A percentile compares a stretch with the other conserved stretches of the same genome.
Conservation (phyloP, 2,113 vertebrate genomes). For the Apus apus region DNA sequence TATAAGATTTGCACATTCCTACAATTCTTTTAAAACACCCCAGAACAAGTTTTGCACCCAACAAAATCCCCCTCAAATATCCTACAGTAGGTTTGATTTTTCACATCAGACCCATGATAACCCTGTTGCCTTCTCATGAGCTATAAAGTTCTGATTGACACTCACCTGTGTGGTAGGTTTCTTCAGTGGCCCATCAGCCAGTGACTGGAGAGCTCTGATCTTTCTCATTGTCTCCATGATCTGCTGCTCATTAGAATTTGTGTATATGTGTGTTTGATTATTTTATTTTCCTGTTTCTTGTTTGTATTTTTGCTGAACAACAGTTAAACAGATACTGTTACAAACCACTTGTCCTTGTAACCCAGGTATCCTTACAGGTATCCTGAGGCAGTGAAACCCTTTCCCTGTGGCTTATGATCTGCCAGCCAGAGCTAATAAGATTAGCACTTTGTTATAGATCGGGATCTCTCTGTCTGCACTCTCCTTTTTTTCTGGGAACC, state of each 20-base stretch:
- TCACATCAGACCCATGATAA: not conserved
- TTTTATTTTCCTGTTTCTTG: not conserved
- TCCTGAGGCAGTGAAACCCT: not conserved
- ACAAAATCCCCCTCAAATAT: accelerated
- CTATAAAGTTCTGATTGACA: not conserved
- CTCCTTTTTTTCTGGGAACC: not conserved
- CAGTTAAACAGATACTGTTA: not conserved
- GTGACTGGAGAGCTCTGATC: not conserved
- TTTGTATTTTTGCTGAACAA: not conserved
- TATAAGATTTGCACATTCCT: not conserved
- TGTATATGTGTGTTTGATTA: not conserved
- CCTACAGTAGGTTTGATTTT: not conserved
- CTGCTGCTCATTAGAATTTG: not conserved
- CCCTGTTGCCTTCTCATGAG: not conserved
- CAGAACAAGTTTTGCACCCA: not conserved
- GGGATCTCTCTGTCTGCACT: not conserved
- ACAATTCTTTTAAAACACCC: not conserved
- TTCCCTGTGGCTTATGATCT: not conserved
- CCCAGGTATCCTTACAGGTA: not conserved
- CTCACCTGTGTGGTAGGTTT: not conserved
- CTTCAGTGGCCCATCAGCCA: not conserved
- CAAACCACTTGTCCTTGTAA: not conserved
- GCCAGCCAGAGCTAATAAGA: not conserved
- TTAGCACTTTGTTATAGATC: not conserved
- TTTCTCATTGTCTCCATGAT: not conserved